Percentiles rank a stretch among this genome's conserved stretches.
These are phyloP conservation scores for Lysandra bellargus DNA, from an alignment of 2,888 invertebrate genomes.

Conservation along the genomic window DNA sequence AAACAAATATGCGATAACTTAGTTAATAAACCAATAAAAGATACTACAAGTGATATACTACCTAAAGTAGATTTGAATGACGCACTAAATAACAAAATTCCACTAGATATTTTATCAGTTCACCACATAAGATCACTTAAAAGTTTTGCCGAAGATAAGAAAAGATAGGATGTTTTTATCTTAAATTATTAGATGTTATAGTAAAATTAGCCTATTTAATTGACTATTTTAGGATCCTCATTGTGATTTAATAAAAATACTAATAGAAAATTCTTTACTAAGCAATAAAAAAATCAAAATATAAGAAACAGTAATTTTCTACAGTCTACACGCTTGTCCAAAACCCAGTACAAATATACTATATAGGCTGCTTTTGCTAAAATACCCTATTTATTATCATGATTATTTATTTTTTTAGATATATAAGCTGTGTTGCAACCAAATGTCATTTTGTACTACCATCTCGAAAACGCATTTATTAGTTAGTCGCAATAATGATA, in stretches of 20 bases:
- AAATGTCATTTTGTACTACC: slow-evolving; percentile 1
- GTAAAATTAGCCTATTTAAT: neutral
- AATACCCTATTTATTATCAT: neutral
- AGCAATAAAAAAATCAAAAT: neutral
- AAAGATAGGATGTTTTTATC: slow-evolving; percentile 42
- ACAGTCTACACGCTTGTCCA: neutral
- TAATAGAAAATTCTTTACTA: neutral
- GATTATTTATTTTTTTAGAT: slow-evolving; percentile 19
- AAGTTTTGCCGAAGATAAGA: slow-evolving; percentile 53
- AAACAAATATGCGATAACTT: slow-evolving; percentile 58
- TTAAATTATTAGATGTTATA: too few species aligned
- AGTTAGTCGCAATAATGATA: neutral
- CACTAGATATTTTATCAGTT: slow-evolving; percentile 50
- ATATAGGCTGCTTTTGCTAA: neutral
- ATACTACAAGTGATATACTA: slow-evolving; percentile 46
- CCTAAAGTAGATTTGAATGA: slow-evolving; percentile 55
- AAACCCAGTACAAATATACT: slow-evolving; percentile 15
- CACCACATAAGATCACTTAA: slow-evolving; percentile 65
- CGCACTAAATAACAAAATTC: slow-evolving; percentile 52
- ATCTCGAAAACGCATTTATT: slow-evolving; percentile 23
- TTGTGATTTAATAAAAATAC: neutral
- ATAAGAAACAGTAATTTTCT: neutral
- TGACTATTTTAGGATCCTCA: neutral
- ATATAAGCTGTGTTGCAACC: neutral
- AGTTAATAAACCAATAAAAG: slow-evolving; percentile 40